phyloP scores from a whole-genome alignment of 1,140 invertebrate genomes.

The Diprion similis region DNA sequence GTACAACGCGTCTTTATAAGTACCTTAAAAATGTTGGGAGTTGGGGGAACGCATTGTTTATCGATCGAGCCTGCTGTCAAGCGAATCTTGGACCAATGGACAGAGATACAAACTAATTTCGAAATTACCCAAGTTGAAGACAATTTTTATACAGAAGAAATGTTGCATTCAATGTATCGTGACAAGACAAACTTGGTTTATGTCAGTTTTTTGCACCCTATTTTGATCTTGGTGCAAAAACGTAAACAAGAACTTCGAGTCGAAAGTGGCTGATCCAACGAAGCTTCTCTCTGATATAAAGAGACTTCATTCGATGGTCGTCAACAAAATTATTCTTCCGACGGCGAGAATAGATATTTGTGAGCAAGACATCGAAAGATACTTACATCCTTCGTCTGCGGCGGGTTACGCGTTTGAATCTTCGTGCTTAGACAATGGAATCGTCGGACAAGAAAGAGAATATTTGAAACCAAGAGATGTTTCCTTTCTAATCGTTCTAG shows the following conservation, averaged over 20 bases:
- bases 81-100: constrained; percentile 37
- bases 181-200: constrained; percentile 35
- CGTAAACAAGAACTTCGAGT: constrained; percentile 33
- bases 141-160: constrained; percentile 36
- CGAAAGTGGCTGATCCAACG: constrained; percentile 27
- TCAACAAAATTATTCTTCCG: constrained; percentile 16
- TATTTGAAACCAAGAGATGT: constrained; percentile 13
- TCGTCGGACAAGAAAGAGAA: constrained; percentile 8
- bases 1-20: too few species aligned
- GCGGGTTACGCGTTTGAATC: constrained; percentile 13
- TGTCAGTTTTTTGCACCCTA: constrained; percentile 19
- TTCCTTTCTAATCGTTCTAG: constrained; percentile 11
- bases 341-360: constrained; percentile 15
- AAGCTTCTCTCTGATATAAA: constrained; percentile 24
- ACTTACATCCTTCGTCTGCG: neutral
- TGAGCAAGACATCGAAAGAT: neutral
- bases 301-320: constrained; percentile 4
- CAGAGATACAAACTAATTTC: constrained; percentile 38
- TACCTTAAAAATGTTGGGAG: too few species aligned
- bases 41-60: constrained; percentile 38
- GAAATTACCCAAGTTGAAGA: constrained; percentile 31
- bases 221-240: constrained; percentile 22
- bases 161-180: constrained; percentile 35
- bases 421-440: neutral
- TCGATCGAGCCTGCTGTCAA: constrained; percentile 39